phyloP scores from a whole-genome alignment of 2,113 vertebrate genomes.

The Hirundichthys speculiger region DNA sequence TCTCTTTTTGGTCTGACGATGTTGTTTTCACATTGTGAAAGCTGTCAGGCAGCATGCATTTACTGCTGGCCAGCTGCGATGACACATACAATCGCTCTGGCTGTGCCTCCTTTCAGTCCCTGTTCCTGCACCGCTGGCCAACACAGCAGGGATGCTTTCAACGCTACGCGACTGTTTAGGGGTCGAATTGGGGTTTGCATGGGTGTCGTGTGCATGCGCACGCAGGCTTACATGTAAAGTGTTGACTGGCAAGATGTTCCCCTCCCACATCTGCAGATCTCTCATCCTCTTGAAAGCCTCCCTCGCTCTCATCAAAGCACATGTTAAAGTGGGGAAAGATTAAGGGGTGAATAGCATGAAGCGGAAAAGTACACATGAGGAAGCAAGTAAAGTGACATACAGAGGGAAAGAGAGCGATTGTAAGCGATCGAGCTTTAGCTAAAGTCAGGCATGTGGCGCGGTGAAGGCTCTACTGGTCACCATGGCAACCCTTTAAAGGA shows the following conservation, averaged over 20 bases:
- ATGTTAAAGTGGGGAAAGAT: conserved; percentile 54
- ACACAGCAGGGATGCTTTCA: conserved; percentile 23
- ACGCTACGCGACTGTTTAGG: conserved; percentile 3
- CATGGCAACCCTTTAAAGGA: conserved; percentile 84
- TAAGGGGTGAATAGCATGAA: conserved; percentile 34
- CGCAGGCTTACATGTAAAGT: conserved; percentile 29
- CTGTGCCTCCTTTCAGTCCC: conserved; percentile 23
- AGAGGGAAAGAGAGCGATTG: conserved; percentile 49
- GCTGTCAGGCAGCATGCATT: conserved; percentile 46
- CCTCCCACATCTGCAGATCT: conserved; percentile 53
- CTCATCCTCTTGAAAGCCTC: conserved; percentile 33
- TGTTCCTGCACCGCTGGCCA: conserved; percentile 24
- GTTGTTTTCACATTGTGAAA: conserved; percentile 28
- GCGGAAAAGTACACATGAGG: conserved; percentile 58
- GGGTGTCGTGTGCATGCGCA: background rate
- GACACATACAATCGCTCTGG: conserved; percentile 16
- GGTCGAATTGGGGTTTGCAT: background rate
- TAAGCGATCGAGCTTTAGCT: conserved; percentile 44
- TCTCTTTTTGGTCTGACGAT: conserved; percentile 46
- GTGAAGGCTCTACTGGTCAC: conserved; percentile 74
- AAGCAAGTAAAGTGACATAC: conserved; percentile 61
- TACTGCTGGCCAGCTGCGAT: conserved; percentile 47
- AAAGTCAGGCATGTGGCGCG: conserved; percentile 49
- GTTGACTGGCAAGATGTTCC: conserved; percentile 48
- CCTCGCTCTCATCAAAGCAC: conserved; percentile 25